Percentiles rank a stretch among this genome's conserved stretches.
Conservation (phyloP, 2,113 vertebrate species). For the Rissa tridactyla region DNA sequence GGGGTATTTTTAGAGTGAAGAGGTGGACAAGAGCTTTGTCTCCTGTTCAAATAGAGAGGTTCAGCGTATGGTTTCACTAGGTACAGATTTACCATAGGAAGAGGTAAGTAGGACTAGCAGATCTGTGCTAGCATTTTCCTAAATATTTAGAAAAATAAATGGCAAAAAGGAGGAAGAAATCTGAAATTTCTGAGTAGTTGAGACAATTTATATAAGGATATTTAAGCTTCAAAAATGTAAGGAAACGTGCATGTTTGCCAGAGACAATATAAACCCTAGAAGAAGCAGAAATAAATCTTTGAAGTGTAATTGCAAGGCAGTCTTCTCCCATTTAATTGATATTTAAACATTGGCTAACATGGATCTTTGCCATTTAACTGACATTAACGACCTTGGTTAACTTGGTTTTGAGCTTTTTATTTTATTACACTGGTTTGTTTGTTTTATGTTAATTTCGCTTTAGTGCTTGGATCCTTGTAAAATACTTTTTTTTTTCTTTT, state of each 20-base stretch:
- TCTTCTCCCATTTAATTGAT: constrained; percentile 61
- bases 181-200: not conserved
- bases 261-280: not conserved
- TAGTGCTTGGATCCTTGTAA: constrained; percentile 39
- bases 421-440: constrained; percentile 63
- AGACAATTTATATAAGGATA: not conserved
- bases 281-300: constrained; percentile 55
- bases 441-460: constrained; percentile 66
- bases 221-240: not conserved
- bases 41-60: not conserved
- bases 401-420: constrained; percentile 58
- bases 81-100: not conserved
- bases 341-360: constrained; percentile 46
- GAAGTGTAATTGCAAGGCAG: constrained; percentile 40
- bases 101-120: not conserved
- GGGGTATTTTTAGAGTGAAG: not conserved
- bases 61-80: not conserved
- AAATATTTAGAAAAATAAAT: not conserved
- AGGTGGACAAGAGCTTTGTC: constrained; percentile 3
- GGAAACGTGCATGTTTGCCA: not conserved
- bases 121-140: not conserved
- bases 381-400: constrained; percentile 58
- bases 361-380: constrained; percentile 64
- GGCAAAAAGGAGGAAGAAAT: not conserved
- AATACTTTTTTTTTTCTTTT: constrained; percentile 8